Conservation (phyloP, 2,797 vertebrate species). For the Phrynocephalus forsythii region DNA sequence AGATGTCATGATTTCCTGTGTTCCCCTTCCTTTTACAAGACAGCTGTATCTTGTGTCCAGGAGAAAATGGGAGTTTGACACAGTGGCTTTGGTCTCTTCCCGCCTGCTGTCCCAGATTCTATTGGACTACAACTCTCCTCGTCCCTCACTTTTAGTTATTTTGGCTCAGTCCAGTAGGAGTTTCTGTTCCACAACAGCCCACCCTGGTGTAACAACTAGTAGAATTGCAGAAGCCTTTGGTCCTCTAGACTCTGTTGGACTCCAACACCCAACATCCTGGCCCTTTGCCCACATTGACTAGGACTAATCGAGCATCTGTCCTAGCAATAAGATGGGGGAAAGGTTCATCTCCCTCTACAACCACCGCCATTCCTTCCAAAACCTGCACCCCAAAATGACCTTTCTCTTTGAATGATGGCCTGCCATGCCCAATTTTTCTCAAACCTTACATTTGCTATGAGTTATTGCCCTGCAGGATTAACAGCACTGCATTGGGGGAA, state of each 20-base stretch:
- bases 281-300: neutral
- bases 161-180: neutral
- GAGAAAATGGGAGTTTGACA: neutral
- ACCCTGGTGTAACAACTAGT: neutral
- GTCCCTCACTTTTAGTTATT: neutral
- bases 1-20: conserved; percentile 25
- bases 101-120: no score
- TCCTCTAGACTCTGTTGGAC: neutral
- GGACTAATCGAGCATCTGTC: neutral
- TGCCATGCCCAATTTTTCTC: no score
- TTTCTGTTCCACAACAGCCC: neutral
- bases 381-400: no score
- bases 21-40: conserved; percentile 14
- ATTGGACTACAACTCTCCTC: neutral
- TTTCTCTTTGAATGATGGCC: no score
- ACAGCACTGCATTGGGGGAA: no score
- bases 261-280: neutral
- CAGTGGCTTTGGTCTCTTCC: neutral
- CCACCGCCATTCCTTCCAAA: no score
- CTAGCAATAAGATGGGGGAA: neutral
- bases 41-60: neutral
- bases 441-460: no score
- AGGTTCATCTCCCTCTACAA: neutral
- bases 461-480: no score
- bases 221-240: no score